Conservation (phyloP, 2,797 vertebrate genomes). For the Arctocebus calabarensis region DNA sequence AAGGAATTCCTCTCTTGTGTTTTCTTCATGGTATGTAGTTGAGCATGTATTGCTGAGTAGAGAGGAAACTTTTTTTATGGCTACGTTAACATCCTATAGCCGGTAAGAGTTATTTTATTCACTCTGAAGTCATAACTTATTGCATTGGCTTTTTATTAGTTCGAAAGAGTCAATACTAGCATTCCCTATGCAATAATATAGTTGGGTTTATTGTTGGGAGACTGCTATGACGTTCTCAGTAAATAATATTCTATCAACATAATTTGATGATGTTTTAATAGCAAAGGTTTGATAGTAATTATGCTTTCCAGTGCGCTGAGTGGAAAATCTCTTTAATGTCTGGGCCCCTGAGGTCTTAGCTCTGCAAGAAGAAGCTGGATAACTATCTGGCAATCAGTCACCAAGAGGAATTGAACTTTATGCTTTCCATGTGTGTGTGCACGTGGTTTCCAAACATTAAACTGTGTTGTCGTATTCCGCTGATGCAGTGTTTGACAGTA, state of each 20-base stretch:
- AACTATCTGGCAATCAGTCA: not conserved
- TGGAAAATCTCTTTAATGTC: constrained; percentile 55
- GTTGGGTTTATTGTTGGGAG: constrained; percentile 51
- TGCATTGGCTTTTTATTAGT: constrained; percentile 64
- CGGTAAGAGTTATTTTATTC: constrained; percentile 65
- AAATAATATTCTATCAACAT: constrained; percentile 71
- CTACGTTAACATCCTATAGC: constrained; percentile 61
- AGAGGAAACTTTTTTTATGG: constrained; percentile 68
- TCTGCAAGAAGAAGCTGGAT: constrained; percentile 28
- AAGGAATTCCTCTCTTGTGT: not conserved
- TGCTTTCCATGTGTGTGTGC: not conserved
- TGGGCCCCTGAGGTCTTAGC: constrained; percentile 50
- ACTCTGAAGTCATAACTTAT: constrained; percentile 69
- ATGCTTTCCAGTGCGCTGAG: constrained; percentile 62
- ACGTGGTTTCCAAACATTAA: not conserved
- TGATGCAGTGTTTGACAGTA: not conserved
- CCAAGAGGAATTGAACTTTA: constrained; percentile 28
- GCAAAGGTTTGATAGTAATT: constrained; percentile 65
- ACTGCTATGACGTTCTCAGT: constrained; percentile 56
- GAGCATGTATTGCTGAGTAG: constrained; percentile 49
- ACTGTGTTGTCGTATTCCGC: not conserved
- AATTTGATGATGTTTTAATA: constrained; percentile 79
- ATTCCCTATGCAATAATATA: constrained; percentile 64
- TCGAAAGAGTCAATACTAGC: constrained; percentile 62
- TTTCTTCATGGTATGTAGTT: constrained; percentile 42